A percentile compares a stretch with the other conserved stretches of the same genome.
phyloP scores from a whole-genome alignment of 2,113 vertebrate species.

The Uropsilus gracilis region DNA sequence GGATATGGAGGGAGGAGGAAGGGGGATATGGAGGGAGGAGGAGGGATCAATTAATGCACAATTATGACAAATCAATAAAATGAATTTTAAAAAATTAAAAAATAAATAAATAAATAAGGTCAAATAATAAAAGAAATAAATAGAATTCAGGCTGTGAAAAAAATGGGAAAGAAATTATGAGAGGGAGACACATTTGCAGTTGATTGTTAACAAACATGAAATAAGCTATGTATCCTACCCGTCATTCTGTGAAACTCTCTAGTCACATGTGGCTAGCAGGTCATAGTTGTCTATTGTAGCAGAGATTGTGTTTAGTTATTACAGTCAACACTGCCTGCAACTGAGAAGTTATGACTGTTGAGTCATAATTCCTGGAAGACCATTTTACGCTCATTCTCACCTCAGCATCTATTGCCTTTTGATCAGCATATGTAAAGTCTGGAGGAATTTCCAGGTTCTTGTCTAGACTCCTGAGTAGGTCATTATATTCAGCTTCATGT shows the following conservation, averaged over 20 bases:
- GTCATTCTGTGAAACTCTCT: background rate
- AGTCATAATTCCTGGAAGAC: too few species aligned
- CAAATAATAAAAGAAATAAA: too few species aligned
- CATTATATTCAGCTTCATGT: constrained; percentile 37
- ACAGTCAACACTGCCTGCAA: background rate
- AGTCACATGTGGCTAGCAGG: background rate
- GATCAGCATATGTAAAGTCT: constrained; percentile 76
- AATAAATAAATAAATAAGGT: too few species aligned
- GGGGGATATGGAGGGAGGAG: too few species aligned
- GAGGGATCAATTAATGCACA: too few species aligned
- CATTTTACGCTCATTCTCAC: constrained; percentile 10
- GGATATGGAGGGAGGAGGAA: too few species aligned
- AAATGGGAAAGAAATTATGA: background rate
- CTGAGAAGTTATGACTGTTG: too few species aligned
- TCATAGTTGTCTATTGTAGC: background rate
- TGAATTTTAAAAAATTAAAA: too few species aligned
- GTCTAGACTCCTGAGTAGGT: constrained; percentile 55
- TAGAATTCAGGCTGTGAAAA: background rate
- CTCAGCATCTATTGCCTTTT: constrained; percentile 58
- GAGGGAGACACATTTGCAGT: background rate
- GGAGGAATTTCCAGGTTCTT: constrained; percentile 69
- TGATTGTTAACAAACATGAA: background rate
- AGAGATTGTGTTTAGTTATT: background rate
- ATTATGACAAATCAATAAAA: too few species aligned
- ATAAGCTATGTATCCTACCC: background rate